Conservation (phyloP, 2,797 vertebrate species). For the Spizella passerina region DNA sequence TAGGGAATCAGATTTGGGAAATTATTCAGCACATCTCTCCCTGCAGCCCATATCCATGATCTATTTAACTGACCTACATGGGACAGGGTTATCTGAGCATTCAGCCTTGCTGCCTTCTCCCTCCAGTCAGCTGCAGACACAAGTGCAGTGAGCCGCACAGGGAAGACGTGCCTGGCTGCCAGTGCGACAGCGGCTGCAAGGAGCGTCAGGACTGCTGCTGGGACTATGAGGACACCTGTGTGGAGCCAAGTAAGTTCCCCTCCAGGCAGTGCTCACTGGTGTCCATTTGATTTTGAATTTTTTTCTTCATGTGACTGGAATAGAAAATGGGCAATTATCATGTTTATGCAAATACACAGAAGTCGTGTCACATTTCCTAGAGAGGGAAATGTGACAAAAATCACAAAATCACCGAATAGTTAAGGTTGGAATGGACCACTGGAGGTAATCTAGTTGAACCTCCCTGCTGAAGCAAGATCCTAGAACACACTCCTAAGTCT, state of each 20-base stretch:
- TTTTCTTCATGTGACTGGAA: background rate
- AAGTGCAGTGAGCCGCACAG: conserved; percentile 48
- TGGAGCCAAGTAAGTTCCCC: conserved; percentile 71
- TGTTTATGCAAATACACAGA: background rate
- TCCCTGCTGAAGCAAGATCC: background rate
- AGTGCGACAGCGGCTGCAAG: conserved; percentile 60
- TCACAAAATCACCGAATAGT: background rate
- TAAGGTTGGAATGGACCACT: background rate
- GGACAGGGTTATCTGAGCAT: background rate
- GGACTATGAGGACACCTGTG: conserved; percentile 75
- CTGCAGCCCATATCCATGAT: rapidly evolving
- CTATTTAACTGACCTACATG: background rate
- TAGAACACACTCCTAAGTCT: background rate
- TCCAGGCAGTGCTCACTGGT: background rate
- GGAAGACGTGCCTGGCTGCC: conserved; percentile 14
- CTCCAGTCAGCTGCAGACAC: conserved; percentile 74
- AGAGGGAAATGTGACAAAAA: background rate
- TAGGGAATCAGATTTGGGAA: rapidly evolving
- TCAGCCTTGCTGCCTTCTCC: background rate
- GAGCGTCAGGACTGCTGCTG: conserved; percentile 72
- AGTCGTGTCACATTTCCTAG: background rate
- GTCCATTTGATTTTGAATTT: background rate
- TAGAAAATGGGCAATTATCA: background rate
- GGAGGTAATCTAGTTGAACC: background rate
- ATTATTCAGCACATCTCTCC: background rate